Evolutionary conservation across 1,140 invertebrate genomes (phyloP).

Genomic region (Hyphantria cunea): DNA sequence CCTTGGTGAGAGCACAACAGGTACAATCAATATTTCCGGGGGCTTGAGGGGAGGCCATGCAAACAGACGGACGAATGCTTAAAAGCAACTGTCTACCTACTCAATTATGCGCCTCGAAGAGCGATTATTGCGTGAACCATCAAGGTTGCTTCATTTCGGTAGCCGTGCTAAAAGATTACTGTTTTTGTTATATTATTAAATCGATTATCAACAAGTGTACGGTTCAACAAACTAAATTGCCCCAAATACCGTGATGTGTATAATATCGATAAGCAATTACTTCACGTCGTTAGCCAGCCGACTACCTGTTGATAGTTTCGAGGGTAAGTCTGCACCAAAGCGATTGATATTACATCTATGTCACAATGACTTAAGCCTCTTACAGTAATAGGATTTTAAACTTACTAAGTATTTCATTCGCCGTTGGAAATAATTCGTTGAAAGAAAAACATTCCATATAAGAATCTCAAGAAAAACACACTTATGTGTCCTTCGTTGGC

Average conservation of each 20-base stretch:
- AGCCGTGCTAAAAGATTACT: too few species aligned
- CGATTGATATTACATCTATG: conserved; percentile 18
- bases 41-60: conserved; percentile 39
- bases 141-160: conserved; percentile 4
- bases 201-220: too few species aligned
- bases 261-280: conserved; percentile 23
- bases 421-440: conserved; percentile 40
- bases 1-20: conserved; percentile 43
- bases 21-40: conserved; percentile 62
- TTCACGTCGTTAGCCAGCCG: conserved; percentile 2
- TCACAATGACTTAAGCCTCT: conserved; percentile 32
- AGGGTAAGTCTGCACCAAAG: conserved; percentile 9
- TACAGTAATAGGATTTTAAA: conserved; percentile 43
- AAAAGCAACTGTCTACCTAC: conserved; percentile 39
- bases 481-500: conserved; percentile 43
- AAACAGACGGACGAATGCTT: conserved; percentile 51
- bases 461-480: conserved; percentile 46
- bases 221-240: neutral
- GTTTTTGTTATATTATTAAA: too few species aligned
- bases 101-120: conserved; percentile 28
- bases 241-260: conserved; percentile 9
- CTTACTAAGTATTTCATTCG: conserved; percentile 39
- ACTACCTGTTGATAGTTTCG: conserved; percentile 27
- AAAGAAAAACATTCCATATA: conserved; percentile 37
- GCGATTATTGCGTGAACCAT: conserved; percentile 19